A percentile compares a stretch with the other conserved stretches of the same genome.
Evolutionary conservation across 2,113 vertebrate genomes (phyloP).

Genomic region (Eubucco bourcierii): DNA sequence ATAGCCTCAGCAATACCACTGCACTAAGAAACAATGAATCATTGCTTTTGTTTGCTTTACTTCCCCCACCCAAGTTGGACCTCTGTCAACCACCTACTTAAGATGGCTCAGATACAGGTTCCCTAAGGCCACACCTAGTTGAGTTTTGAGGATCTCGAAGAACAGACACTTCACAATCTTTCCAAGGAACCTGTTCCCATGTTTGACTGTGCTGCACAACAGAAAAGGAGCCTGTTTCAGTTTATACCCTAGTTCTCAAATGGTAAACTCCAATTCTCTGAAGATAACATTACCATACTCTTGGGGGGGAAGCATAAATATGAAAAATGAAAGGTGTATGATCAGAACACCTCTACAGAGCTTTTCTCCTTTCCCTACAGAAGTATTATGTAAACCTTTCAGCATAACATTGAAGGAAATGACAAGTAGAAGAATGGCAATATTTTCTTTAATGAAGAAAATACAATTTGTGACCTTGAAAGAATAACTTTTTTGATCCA

Average conservation of each 20-base stretch:
- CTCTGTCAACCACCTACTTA: too few relatives aligned
- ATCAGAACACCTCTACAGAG: background rate
- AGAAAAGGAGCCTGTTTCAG: background rate
- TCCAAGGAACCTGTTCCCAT: background rate
- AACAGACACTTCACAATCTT: background rate
- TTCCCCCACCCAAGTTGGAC: background rate
- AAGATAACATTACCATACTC: background rate
- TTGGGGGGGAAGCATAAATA: background rate
- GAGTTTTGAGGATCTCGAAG: too few relatives aligned
- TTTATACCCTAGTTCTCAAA: background rate
- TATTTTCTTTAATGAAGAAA: constrained; percentile 69
- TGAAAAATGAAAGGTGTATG: background rate
- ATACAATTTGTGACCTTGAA: constrained; percentile 32
- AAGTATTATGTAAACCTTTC: background rate
- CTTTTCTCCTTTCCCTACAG: background rate
- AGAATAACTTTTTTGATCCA: constrained; percentile 24
- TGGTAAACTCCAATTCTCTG: background rate
- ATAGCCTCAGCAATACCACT: background rate
- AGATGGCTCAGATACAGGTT: background rate
- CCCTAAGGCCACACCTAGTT: too few relatives aligned
- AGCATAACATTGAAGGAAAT: background rate
- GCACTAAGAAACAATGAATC: background rate
- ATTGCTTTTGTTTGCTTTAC: background rate
- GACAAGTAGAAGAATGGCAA: constrained; percentile 43
- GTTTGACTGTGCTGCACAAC: background rate